These are phyloP conservation scores for Accipiter cooperii DNA, from an alignment of 2,113 vertebrate genomes.

Conservation along the genomic window DNA sequence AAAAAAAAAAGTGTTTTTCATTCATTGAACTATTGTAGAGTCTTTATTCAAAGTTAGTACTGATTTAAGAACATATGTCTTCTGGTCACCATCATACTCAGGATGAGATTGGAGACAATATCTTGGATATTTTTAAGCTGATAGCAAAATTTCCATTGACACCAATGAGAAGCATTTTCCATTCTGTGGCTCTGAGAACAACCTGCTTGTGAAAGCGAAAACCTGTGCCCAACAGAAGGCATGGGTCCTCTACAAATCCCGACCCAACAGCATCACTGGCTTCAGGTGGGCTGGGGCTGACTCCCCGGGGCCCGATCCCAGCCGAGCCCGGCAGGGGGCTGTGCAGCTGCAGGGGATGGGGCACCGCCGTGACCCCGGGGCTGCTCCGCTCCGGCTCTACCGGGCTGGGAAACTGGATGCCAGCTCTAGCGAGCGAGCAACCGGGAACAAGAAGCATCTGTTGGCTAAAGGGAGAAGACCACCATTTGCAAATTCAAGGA, in stretches of 20 bases:
- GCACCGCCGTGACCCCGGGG: accelerated
- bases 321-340: background rate
- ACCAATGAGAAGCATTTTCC: background rate
- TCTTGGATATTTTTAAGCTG: background rate
- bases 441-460: accelerated
- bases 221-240: background rate
- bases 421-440: background rate
- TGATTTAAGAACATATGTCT: background rate
- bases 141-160: background rate
- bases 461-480: background rate
- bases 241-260: background rate
- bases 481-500: background rate
- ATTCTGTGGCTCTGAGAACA: background rate
- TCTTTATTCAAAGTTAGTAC: background rate
- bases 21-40: background rate
- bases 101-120: background rate
- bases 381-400: background rate
- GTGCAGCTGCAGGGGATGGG: accelerated
- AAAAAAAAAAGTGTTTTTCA: background rate
- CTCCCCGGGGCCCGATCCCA: accelerated
- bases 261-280: accelerated
- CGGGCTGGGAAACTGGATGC: background rate
- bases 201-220: background rate
- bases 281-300: background rate
- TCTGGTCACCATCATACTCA: background rate